Evolutionary conservation across 2,797 vertebrate species (phyloP).

Genomic region (Fistularia tabacaria): DNA sequence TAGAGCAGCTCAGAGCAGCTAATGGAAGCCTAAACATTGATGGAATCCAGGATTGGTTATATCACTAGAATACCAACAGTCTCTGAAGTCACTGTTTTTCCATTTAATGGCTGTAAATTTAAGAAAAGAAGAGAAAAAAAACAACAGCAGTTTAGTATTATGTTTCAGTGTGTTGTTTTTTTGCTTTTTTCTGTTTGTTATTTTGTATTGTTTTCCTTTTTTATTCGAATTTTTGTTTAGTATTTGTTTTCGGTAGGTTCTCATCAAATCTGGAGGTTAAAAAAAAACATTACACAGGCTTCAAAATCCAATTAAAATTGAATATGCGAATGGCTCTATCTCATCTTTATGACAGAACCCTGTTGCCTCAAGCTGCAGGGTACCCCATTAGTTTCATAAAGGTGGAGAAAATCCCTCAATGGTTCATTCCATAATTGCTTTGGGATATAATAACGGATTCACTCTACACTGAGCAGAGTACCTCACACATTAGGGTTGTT

Average conservation of each 20-base stretch:
- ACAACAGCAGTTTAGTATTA: too few species aligned
- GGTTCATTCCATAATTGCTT: slow-evolving; percentile 67
- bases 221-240: too few species aligned
- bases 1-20: background rate
- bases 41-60: background rate
- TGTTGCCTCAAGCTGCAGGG: slow-evolving; percentile 17
- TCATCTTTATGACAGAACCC: slow-evolving; percentile 23
- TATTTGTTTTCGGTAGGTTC: too few species aligned
- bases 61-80: too few species aligned
- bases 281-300: background rate
- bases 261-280: background rate
- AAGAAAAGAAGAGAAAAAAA: too few species aligned
- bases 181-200: background rate
- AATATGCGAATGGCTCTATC: slow-evolving; percentile 6
- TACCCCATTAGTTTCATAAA: slow-evolving; percentile 48
- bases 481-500: slow-evolving; percentile 48
- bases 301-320: slow-evolving; percentile 4
- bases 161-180: background rate
- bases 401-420: slow-evolving; percentile 59
- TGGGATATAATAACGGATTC: slow-evolving; percentile 45
- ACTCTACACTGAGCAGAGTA: slow-evolving; percentile 36
- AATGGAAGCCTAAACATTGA: background rate
- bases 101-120: background rate
- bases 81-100: background rate
- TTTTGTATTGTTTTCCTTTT: background rate